Evolutionary conservation across 2,797 vertebrate species (phyloP).

Genomic region (Microctenopoma stevenorrisi): DNA sequence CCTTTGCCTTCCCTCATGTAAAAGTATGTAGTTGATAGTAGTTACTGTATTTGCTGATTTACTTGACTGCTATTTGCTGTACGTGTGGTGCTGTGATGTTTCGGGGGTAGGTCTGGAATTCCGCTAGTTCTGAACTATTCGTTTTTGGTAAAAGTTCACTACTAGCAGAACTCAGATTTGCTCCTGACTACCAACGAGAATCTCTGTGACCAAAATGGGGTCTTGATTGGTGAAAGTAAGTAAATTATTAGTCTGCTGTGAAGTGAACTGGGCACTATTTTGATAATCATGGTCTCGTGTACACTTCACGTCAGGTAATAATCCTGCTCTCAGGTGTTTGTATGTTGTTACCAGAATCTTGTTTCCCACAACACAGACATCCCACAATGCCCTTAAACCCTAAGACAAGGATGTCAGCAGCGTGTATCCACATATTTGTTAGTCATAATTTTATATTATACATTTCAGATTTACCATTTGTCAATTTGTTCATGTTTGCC

Average conservation of each 20-base stretch:
- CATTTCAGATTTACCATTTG: background rate
- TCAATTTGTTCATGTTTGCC: background rate
- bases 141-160: slow-evolving; percentile 85
- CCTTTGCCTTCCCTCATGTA: background rate
- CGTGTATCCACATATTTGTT: background rate
- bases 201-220: slow-evolving; percentile 15
- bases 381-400: background rate
- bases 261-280: slow-evolving; percentile 57
- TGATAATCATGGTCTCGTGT: slow-evolving; percentile 33
- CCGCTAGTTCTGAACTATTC: slow-evolving; percentile 88
- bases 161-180: slow-evolving; percentile 88
- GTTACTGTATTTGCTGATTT: background rate
- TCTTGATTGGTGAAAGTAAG: background rate
- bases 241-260: slow-evolving; percentile 57
- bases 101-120: slow-evolving; percentile 86
- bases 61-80: slow-evolving; percentile 10
- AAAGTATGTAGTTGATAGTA: background rate
- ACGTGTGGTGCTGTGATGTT: slow-evolving; percentile 46
- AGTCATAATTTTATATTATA: background rate
- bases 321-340: slow-evolving; percentile 14
- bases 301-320: slow-evolving; percentile 70
- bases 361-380: background rate
- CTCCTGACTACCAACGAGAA: slow-evolving; percentile 69
- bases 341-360: slow-evolving; percentile 4
- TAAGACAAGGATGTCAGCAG: background rate